Evolutionary conservation across 1,140 invertebrate species (phyloP), one percentile per base, ranked within the genome.

Genomic region (Camponotus vicinus): DNA sequence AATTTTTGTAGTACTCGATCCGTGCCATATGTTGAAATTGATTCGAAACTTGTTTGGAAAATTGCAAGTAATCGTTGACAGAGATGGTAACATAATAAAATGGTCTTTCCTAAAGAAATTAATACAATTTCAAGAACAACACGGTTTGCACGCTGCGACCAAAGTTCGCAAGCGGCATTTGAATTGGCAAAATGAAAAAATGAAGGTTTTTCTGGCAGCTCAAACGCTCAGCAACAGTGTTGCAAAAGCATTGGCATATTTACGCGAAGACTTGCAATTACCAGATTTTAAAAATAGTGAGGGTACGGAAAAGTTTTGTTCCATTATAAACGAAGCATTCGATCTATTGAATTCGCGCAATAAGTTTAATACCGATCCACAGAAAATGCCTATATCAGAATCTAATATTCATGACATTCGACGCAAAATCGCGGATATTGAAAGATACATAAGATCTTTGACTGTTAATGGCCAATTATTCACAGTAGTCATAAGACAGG

Each of bases 401-500:
- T 32, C 6, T 32, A 37, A 37, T 64, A 37, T 64, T 34, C 15
- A 37, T 64, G 63, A 64, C 34, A 5, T 64, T 37, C 34, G 34
- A 37, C 34, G 34, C 34, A 37, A 37, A 37, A 37, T 37, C 34
- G 34, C 34, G 34, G 4, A 37, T 37, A 37, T 37, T 37, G 34
- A 37, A 37, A 37, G 34, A 37, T 37, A 37, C 34, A 37, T 37
- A 37, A 37, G 34, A 37, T 37, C 34, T 37, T 37, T 64, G 32
- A 64, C 63, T 64, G 63, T 64, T 64, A 64, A 64, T 37, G 63
- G 32, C 7, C 32, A 64, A 37, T 64, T 64, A 64, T 34, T 37
- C 15, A n/a, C n/a, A n/a, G n/a, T n/a, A 34, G 13, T 64, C 21
- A n/a, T 64, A 64, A 37, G 27, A 37, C 15, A 64, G 63, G 15